Evolutionary conservation across 2,888 invertebrate genomes (phyloP), one percentile per base, ranked within the genome.

Genomic region (Ypsolopha scabrella): DNA sequence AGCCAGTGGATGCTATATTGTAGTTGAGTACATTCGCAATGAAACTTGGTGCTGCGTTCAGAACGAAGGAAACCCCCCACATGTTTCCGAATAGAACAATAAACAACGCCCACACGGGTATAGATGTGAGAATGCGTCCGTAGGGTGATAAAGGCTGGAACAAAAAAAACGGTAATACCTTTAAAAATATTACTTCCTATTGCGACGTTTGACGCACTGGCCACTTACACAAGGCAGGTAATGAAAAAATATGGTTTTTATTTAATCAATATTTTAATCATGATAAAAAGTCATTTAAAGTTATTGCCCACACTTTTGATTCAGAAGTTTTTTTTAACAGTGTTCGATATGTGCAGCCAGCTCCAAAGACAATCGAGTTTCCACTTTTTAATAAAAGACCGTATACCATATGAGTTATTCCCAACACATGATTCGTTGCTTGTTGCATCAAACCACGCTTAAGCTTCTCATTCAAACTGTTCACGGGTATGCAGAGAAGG

Each of bases 41-140:
- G 66, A 91, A 94, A 60, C 92, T 91, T 6, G 93, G 93, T 47
- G 93, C 92, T 39, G 91, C 91, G 0, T 92, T 93, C 75, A 93
- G 88, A 49, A 93, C 87, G 65, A 94, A 92, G 70, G 91, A 93
- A 34, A 94, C 68, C 1, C 94, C 91, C 90, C 93, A 94, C 53
- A 92, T 76, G 64, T 92, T 94, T 39, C 94, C 94, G 61, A 91
- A 93, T 61, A 94, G 94, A 33, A 92, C 78, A 1, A 91, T 60
- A 8, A 87, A 60, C 63, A 94, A 80, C 0, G 92, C 89, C 73
- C 91, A 80, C 70, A 93, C 93, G 11, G 93, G 93, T 47, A 92
- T 57, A 0, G 93, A 93, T 1, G 87, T 70, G 11, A 89, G 56
- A 41, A 94, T 90, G 35, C 80, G 75, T 60, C 76, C 86, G 59